A percentile compares a stretch with the other conserved stretches of the same genome.
Conservation (phyloP, 2,888 invertebrate species). For the Ametastegia equiseti region DNA sequence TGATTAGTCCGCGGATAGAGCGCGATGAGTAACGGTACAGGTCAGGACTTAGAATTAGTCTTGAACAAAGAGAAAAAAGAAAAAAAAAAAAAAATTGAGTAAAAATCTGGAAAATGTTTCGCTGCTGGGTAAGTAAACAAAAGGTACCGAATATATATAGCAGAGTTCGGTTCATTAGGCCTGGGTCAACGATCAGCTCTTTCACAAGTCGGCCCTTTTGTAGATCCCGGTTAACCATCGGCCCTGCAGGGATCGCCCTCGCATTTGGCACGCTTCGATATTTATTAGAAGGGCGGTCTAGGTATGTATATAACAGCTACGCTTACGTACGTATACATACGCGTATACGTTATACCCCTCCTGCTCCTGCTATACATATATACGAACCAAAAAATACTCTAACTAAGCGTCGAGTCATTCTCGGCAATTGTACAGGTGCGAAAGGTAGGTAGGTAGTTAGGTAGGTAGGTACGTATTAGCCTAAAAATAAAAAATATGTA, state of each 20-base stretch:
- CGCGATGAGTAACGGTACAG: no score
- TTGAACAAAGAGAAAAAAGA: no score
- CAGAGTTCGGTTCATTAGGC: conserved; percentile 34
- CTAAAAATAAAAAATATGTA: neutral
- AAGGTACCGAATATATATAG: no score
- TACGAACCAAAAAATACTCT: conserved; percentile 1
- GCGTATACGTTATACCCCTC: neutral
- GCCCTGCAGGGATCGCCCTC: conserved; percentile 18
- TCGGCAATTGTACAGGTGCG: conserved; percentile 31
- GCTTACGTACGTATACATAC: neutral
- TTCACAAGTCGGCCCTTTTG: conserved; percentile 37
- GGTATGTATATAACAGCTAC: neutral
- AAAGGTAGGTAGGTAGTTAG: neutral
- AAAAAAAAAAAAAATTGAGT: no score
- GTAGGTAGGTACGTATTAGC: neutral
- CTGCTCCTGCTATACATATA: neutral
- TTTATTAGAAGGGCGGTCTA: conserved; percentile 31
- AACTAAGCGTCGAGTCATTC: conserved; percentile 16
- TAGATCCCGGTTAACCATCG: conserved; percentile 10
- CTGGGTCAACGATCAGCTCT: conserved; percentile 29
- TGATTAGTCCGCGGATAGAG: neutral
- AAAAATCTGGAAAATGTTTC: conserved; percentile 23
- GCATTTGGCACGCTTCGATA: conserved; percentile 44
- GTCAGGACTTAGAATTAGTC: no score
- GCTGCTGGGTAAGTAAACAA: neutral